These are phyloP conservation scores for Julus scandinavius DNA, from an alignment of 2,888 invertebrate species.

Conservation along the genomic window DNA sequence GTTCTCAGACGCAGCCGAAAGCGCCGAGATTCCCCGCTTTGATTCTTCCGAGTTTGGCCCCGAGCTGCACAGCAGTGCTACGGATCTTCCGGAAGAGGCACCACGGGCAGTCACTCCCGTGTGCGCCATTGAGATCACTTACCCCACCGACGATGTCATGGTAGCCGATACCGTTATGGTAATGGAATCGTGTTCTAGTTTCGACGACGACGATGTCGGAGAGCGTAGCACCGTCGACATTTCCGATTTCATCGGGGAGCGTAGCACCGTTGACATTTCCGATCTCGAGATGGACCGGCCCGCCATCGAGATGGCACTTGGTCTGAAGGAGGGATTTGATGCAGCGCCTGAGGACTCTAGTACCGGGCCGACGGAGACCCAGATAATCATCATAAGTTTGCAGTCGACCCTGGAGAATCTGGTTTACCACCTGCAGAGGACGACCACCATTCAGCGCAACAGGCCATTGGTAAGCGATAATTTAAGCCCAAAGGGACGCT, in stretches of 20 bases:
- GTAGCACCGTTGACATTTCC: background rate
- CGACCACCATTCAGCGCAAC: background rate
- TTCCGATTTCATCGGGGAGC: no score
- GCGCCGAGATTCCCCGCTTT: background rate
- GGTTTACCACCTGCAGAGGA: slow-evolving; percentile 35
- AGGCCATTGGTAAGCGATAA: slow-evolving; percentile 41
- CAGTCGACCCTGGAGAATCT: slow-evolving; percentile 48
- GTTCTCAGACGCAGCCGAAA: background rate
- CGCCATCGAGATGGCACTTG: background rate
- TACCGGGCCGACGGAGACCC: background rate
- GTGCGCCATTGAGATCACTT: slow-evolving; percentile 1
- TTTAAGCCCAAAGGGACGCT: background rate
- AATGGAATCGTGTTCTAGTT: background rate
- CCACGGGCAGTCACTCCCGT: background rate
- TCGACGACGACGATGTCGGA: slow-evolving; percentile 2
- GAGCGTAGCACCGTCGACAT: background rate
- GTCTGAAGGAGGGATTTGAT: background rate
- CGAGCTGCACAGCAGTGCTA: background rate
- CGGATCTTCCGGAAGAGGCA: background rate
- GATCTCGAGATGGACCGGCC: slow-evolving; percentile 13
- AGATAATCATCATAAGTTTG: background rate
- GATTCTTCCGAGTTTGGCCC: background rate
- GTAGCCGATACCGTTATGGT: slow-evolving; percentile 40
- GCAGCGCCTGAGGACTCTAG: background rate
- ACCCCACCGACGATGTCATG: slow-evolving; percentile 31